These are phyloP conservation scores for Enteromius unitaeniatus DNA, from an alignment of 2,797 vertebrate genomes.

Conservation along the genomic window DNA sequence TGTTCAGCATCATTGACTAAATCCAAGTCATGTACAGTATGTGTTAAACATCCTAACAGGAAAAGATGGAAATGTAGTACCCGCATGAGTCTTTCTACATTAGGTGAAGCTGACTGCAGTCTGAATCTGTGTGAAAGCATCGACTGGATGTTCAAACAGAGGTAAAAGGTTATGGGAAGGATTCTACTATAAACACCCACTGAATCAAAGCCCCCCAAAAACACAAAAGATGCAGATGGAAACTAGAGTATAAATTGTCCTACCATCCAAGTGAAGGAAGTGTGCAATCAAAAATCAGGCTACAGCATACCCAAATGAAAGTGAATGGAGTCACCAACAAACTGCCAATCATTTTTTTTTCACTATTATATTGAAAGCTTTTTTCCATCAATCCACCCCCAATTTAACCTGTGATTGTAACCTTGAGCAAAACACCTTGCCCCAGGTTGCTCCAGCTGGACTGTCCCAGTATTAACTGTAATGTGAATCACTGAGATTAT, in stretches of 20 bases:
- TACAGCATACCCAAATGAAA: background rate
- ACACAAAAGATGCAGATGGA: background rate
- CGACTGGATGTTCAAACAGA: background rate
- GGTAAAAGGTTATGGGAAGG: background rate
- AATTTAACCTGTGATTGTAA: slow-evolving; percentile 2
- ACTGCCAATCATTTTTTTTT: background rate
- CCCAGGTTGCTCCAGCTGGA: background rate
- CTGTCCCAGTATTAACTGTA: background rate
- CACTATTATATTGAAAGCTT: background rate
- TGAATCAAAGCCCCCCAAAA: background rate
- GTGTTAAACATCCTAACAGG: background rate
- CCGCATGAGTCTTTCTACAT: background rate
- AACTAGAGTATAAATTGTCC: background rate
- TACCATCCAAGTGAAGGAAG: background rate
- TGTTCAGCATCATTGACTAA: slow-evolving; percentile 21
- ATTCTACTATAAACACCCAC: background rate
- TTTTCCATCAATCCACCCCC: background rate
- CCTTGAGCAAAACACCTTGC: background rate
- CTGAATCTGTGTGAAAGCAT: slow-evolving; percentile 8
- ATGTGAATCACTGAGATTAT: background rate
- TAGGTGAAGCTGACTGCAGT: background rate
- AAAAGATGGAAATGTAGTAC: background rate
- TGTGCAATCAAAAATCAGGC: background rate
- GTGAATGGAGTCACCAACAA: background rate
- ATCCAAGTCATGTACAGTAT: background rate